Conservation (phyloP, 2,888 invertebrate species). For the Linnaemya tessellans region DNA sequence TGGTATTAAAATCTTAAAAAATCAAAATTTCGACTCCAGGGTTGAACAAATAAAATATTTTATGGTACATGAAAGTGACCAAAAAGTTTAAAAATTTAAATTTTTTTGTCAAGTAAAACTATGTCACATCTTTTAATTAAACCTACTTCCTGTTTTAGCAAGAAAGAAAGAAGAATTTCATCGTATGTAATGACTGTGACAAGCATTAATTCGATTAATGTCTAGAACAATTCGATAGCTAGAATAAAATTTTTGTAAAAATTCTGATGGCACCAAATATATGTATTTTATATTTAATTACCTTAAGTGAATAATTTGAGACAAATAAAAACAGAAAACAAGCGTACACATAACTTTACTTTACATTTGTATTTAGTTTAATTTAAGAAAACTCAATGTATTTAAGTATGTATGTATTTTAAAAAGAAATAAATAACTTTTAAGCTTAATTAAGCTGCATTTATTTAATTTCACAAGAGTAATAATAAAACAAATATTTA, state of each 20-base stretch:
- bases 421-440: constrained; percentile 17
- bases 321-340: background rate
- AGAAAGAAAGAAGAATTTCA: no score
- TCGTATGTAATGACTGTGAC: background rate
- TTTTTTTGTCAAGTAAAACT: no score
- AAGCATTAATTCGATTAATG: background rate
- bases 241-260: background rate
- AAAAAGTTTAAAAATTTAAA: no score
- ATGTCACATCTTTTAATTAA: no score
- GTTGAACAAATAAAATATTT: no score
- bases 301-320: background rate
- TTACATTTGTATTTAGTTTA: constrained; percentile 23
- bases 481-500: constrained; percentile 3
- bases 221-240: background rate
- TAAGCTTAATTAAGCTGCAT: constrained; percentile 43
- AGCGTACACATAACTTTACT: background rate
- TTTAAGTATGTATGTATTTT: constrained; percentile 21
- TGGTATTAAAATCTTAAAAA: no score
- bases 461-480: constrained; percentile 34
- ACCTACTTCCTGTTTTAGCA: no score
- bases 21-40: no score
- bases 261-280: background rate
- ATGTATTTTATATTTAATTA: constrained; percentile 4
- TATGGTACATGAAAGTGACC: no score
- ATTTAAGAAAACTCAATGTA: constrained; percentile 5